A percentile compares a stretch with the other conserved stretches of the same genome.
Evolutionary conservation across 2,888 invertebrate species (phyloP).

Genomic region (Chalcosyrphus nemorum): DNA sequence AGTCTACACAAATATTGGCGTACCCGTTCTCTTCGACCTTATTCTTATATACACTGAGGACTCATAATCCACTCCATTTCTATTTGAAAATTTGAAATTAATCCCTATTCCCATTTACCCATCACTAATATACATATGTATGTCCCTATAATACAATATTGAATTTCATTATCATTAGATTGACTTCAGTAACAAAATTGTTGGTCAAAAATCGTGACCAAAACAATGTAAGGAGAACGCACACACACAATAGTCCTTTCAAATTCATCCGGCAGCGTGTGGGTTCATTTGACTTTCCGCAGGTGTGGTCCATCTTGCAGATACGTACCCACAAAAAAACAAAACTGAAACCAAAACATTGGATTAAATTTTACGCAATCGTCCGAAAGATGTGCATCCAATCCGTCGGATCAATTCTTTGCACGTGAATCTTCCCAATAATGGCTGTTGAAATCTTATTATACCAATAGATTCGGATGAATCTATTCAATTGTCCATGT

Average conservation of each 20-base stretch:
- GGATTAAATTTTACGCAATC: constrained; percentile 73
- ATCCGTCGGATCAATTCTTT: constrained; percentile 60
- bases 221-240: constrained; percentile 47
- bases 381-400: constrained; percentile 62
- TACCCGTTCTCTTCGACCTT: too few species aligned
- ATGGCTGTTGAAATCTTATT: constrained; percentile 67
- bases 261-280: constrained; percentile 49
- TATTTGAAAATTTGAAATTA: too few species aligned
- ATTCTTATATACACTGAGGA: too few species aligned
- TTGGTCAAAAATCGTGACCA: constrained; percentile 58
- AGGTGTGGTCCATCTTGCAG: constrained; percentile 70
- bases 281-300: constrained; percentile 70
- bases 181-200: constrained; percentile 10
- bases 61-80: too few species aligned
- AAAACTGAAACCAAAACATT: constrained; percentile 65
- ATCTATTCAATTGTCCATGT: constrained; percentile 71
- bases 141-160: not conserved
- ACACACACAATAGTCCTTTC: not conserved
- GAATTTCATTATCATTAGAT: not conserved
- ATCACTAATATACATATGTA: not conserved
- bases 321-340: constrained; percentile 2
- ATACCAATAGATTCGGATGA: constrained; percentile 46
- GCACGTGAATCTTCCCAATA: constrained; percentile 50
- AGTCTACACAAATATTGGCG: too few species aligned
- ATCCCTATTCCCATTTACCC: too few species aligned